Evolutionary conservation across 1,140 invertebrate genomes (phyloP).

Genomic region (Scylla paramamosain): DNA sequence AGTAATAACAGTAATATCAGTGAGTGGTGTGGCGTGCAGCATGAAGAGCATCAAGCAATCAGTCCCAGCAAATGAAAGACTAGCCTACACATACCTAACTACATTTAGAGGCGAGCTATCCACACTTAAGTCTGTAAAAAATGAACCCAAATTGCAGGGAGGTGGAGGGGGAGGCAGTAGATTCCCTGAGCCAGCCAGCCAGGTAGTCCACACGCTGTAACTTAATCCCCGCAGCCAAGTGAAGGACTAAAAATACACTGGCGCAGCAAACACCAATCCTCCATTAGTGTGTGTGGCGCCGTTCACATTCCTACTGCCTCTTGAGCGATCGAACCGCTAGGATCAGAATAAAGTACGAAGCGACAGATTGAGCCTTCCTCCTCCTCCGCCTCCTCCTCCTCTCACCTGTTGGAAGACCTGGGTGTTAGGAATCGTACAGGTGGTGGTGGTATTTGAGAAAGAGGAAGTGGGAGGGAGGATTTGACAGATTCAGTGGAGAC

Average conservation of each 20-base stretch:
- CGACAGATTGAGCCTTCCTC: not conserved
- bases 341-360: not conserved
- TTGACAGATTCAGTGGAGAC: not conserved
- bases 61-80: no score
- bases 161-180: no score
- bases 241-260: not conserved
- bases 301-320: not conserved
- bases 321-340: not conserved
- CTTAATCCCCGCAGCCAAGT: no score
- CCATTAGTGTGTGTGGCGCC: not conserved
- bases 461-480: not conserved
- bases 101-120: no score
- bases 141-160: no score
- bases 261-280: not conserved
- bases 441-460: conserved; percentile 5
- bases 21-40: no score
- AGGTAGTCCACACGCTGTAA: no score
- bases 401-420: not conserved
- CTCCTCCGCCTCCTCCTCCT: not conserved
- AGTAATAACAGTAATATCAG: no score
- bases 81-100: no score
- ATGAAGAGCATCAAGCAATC: no score
- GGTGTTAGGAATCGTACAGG: not conserved
- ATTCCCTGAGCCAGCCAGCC: no score
- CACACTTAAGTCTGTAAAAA: no score